Percentiles rank a stretch among this genome's conserved stretches.
phyloP scores from a whole-genome alignment of 1,140 invertebrate species.

The Saccostrea cuccullata region DNA sequence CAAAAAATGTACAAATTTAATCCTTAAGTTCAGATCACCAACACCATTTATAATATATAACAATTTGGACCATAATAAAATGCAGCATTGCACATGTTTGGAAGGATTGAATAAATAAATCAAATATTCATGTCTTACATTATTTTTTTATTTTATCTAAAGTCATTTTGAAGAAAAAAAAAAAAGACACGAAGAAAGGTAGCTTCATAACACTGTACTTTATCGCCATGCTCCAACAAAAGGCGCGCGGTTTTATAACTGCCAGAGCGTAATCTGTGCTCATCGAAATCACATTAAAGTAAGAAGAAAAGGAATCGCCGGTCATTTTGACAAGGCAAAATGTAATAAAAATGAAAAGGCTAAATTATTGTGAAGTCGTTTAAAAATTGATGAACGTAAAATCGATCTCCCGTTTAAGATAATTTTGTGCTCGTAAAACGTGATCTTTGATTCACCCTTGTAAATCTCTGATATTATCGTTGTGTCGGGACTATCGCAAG shows the following conservation, averaged over 20 bases:
- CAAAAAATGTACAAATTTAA: no score
- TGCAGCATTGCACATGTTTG: no score
- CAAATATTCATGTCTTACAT: no score
- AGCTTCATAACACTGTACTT: no score
- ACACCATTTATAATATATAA: no score
- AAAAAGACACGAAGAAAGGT: no score
- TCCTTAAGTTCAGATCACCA: no score
- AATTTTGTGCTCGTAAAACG: constrained; percentile 34
- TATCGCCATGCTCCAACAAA: background rate
- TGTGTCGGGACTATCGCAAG: constrained; percentile 1
- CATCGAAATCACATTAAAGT: background rate
- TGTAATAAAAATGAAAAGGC: constrained; percentile 28
- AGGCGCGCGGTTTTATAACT: background rate
- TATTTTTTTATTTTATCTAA: no score
- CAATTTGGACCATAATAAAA: no score
- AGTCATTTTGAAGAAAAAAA: no score
- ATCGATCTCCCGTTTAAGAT: constrained; percentile 23
- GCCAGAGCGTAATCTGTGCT: background rate
- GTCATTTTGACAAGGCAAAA: background rate
- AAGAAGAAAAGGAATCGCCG: background rate
- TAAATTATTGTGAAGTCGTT: background rate
- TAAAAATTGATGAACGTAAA: constrained; percentile 30
- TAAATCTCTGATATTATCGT: constrained; percentile 2
- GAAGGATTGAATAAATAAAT: no score
- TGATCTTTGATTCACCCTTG: constrained; percentile 22